Base-by-base conservation (phyloP, 2,888 invertebrate species). In the Eutolmus rufibarbis region DNA sequence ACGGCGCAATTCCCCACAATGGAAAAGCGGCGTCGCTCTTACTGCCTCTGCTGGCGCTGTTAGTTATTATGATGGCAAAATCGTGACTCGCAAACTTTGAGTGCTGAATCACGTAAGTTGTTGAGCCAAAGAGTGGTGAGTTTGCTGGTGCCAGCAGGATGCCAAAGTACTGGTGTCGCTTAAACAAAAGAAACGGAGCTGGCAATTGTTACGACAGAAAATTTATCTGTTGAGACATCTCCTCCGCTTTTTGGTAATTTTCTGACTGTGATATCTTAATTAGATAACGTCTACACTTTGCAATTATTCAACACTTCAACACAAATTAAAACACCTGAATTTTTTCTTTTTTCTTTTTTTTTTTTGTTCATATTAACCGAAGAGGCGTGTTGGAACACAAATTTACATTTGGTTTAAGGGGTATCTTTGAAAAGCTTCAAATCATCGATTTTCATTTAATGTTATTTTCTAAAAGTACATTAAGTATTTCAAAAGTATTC, bases 71-170 rank as follows among this genome's bases (percentile, higher is more conserved):
- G 85, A 85, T 85, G 74, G 74, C 74, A 31, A 85, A 85, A 85
- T 85, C 86, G 86, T 86, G 86, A 86, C 86, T 86, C 37, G 86
- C 37, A 86, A 86, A 86, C 51, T 86, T 77, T 56, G 43, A 86
- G 77, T 86, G 56, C 86, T 77, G 76, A 77, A 86, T 76, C 86
- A 56, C 86, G 86, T 77, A 76, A 19, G 74, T 77, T 86, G 86
- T 76, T 86, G 74, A 86, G 86, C 34, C 51, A 46, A 12, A 84
- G 40, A 34, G 74, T 23, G 12, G 66, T 23, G 28, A 23, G 28
- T 66, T 66, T 66, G 66, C 19, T 66, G 66, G 66, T 66, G 28
- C 28, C 66, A 66, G 19, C 74, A 56, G 84, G 74, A 37, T 84
- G 43, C 9, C 57, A 56, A 19, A 66, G 28, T 79, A 5, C 37